A percentile compares a stretch with the other conserved stretches of the same genome.
These are phyloP conservation scores for Rhineura floridana DNA, from an alignment of 2,113 vertebrate species.

Conservation along the genomic window DNA sequence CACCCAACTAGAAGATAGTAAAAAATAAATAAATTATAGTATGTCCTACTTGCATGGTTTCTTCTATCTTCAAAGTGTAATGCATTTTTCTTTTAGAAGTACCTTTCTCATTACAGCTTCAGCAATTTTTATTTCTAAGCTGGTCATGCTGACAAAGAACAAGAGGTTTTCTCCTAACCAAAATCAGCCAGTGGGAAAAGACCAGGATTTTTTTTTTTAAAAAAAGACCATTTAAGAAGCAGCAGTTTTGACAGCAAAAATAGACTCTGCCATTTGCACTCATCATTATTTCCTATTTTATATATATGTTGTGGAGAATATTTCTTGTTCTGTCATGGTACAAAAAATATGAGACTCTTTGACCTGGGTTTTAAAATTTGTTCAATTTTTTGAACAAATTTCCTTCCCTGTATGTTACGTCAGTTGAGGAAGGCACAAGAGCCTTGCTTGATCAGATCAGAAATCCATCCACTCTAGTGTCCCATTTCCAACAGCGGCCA, in stretches of 20 bases:
- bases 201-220: too few species aligned
- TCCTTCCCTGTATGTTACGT: neutral
- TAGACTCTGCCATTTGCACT: too few species aligned
- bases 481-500: neutral
- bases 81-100: neutral
- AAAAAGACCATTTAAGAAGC: neutral
- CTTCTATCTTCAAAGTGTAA: neutral
- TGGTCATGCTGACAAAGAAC: slow-evolving; percentile 6
- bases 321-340: neutral
- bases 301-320: neutral
- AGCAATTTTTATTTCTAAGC: neutral
- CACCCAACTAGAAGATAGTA: neutral
- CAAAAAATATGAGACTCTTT: neutral
- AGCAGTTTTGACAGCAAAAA: neutral
- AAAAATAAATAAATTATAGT: neutral
- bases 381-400: neutral
- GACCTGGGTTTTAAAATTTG: neutral
- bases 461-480: slow-evolving; percentile 18
- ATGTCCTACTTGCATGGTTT: neutral
- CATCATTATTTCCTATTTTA: neutral
- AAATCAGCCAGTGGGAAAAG: slow-evolving; percentile 1
- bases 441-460: slow-evolving; percentile 55
- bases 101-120: neutral
- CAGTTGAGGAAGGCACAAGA: too few species aligned
- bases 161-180: neutral